Percentiles rank a stretch among this genome's conserved stretches.
Evolutionary conservation across 1,140 invertebrate species (phyloP).

Genomic region (Capitella teleta): DNA sequence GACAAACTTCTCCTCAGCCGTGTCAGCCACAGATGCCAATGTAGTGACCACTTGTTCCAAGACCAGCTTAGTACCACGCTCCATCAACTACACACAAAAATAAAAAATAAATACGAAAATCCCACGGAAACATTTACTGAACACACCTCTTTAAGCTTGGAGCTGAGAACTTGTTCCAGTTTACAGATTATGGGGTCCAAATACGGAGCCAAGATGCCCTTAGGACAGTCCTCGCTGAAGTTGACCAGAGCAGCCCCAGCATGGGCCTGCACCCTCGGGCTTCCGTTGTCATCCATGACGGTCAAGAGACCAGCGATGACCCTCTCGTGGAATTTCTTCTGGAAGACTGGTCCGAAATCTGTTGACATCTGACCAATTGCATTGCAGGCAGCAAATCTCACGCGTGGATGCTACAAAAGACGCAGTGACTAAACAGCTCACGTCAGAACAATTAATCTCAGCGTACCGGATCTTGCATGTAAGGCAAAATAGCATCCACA

Average conservation of each 20-base stretch:
- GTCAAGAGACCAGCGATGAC: conserved; percentile 71
- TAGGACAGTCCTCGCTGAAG: conserved; percentile 97
- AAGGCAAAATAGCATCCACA: conserved; percentile 71
- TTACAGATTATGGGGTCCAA: conserved; percentile 81
- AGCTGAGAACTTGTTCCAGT: conserved; percentile 76
- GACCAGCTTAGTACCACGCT: conserved; percentile 89
- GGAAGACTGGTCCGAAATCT: conserved; percentile 91
- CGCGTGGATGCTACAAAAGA: conserved; percentile 61
- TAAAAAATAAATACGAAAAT: background rate
- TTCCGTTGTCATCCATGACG: conserved; percentile 80
- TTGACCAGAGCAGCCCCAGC: conserved; percentile 87
- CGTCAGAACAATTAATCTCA: background rate
- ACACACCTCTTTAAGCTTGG: conserved; percentile 79
- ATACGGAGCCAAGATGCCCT: conserved; percentile 76
- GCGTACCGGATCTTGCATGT: conserved; percentile 70
- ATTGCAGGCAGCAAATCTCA: conserved; percentile 95
- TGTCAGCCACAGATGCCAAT: conserved; percentile 97
- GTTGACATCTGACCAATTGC: conserved; percentile 98
- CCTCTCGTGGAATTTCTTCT: conserved; percentile 94
- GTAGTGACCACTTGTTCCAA: conserved; percentile 97
- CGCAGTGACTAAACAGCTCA: background rate
- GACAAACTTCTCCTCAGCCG: conserved; percentile 90
- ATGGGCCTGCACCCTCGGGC: conserved; percentile 81
- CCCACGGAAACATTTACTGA: background rate
- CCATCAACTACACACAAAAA: conserved; percentile 57